Base-by-base conservation (phyloP, 2,888 invertebrate genomes). In the Plagodis pulveraria region DNA sequence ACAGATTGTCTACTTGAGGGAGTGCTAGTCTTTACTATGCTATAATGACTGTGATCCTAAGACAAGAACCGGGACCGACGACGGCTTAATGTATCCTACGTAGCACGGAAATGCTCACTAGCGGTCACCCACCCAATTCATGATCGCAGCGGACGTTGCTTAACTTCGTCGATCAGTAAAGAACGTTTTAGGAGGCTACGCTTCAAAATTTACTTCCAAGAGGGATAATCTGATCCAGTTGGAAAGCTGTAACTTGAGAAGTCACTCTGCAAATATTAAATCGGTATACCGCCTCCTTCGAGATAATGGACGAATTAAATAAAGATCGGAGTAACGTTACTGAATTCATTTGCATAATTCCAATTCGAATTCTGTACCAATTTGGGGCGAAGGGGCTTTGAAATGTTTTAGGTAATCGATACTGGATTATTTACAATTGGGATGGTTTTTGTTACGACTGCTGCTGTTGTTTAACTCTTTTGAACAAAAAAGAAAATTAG, bases 231-330 rank as follows among this genome's bases (percentile, higher is more conserved):
- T 22, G 42, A 51, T 51, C 12, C 50, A 57, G 9, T 48, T n/a
- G 6, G 40, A 11, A 36, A 6, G n/a, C 6, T 50, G 59, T 55
- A 59, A 59, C 55, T 10, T 22, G 50, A 58, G 54, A 47, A 75
- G 67, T 66, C 59, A 65, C 54, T 65, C 66, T 65, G 56, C 52
- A 66, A 64, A 63, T 76, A 74, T 73, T 75, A 81, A 83, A 81
- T 81, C 82, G 71, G 68, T 71, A 71, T 69, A 62, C 63, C 63
- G 63, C 59, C 63, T 65, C 67, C 70, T 69, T 69, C 52, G 63
- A 62, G 73, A 68, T 83, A 83, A 83, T 82, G 80, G 77, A 60
- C 60, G 67, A 77, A 84, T 78, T 63, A 69, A 78, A 82, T 86
- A 84, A 85, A 77, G 78, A 77, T 77, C 77, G 70, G 55, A 67